Conservation (phyloP, 2,113 vertebrate species). For the Anolis carolinensis region DNA sequence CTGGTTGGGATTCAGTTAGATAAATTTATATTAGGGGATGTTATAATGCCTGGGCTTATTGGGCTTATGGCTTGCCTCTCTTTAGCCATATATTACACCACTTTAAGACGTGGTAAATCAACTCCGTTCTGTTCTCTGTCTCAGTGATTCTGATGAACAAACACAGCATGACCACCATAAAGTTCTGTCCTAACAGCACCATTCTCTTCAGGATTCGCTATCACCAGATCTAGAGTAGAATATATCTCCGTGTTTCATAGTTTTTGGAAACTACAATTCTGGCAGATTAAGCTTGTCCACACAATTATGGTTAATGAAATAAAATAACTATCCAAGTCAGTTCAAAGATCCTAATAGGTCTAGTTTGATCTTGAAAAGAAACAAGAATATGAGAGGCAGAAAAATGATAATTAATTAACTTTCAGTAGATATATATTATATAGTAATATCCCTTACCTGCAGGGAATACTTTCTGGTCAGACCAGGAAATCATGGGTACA, state of each 20-base stretch:
- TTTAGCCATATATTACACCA: background rate
- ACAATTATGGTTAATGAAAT: background rate
- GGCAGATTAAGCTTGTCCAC: background rate
- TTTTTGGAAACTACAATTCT: background rate
- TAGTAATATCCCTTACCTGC: too few relatives aligned
- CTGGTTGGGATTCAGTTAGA: background rate
- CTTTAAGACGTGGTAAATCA: background rate
- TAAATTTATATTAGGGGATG: background rate
- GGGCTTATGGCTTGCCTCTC: background rate
- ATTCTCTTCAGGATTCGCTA: background rate
- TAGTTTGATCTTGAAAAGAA: accelerated
- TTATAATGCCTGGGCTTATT: too few relatives aligned
- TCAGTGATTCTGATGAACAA: background rate
- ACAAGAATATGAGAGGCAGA: background rate
- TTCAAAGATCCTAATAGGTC: background rate
- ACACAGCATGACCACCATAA: background rate
- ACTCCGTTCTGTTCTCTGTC: background rate
- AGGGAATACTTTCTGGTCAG: too few relatives aligned
- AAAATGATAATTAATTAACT: background rate
- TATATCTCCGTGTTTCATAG: background rate
- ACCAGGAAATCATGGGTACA: too few relatives aligned
- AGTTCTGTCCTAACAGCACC: background rate
- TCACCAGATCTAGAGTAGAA: background rate
- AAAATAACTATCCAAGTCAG: background rate
- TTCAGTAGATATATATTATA: background rate